Conservation (phyloP, 2,113 vertebrate genomes). For the Lophochroa leadbeateri region DNA sequence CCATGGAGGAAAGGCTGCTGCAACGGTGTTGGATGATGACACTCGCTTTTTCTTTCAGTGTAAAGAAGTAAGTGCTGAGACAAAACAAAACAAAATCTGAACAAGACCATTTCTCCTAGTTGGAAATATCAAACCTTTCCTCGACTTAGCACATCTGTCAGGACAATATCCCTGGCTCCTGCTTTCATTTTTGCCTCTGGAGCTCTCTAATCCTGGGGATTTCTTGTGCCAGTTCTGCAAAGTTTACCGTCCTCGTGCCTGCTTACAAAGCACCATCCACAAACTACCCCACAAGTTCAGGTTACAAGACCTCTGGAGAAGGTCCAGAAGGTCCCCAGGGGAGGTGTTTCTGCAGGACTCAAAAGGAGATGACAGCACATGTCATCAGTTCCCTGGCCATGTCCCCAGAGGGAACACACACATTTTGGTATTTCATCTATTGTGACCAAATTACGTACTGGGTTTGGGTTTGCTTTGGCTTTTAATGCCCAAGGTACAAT, state of each 20-base stretch:
- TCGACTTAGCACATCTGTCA: background rate
- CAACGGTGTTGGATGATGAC: background rate
- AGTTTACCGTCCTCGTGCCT: background rate
- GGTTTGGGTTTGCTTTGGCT: background rate
- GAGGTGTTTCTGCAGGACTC: background rate
- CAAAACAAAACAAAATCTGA: background rate
- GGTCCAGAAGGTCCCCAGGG: background rate
- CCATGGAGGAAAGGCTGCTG: background rate
- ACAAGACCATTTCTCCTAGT: fast-evolving
- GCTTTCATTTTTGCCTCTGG: background rate
- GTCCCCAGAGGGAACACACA: background rate
- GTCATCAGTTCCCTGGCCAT: fast-evolving
- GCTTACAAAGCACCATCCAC: background rate
- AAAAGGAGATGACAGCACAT: background rate
- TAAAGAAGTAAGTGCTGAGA: background rate
- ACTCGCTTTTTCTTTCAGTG: background rate
- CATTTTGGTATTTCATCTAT: background rate
- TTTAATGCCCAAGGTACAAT: conserved; percentile 16
- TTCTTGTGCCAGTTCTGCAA: background rate
- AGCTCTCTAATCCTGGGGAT: background rate
- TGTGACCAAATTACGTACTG: fast-evolving
- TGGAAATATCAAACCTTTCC: background rate
- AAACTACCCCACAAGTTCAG: background rate
- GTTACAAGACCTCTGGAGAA: background rate
- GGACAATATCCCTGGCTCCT: background rate